Conservation (phyloP, 2,888 invertebrate species). For the Sminthurides aquaticus region DNA sequence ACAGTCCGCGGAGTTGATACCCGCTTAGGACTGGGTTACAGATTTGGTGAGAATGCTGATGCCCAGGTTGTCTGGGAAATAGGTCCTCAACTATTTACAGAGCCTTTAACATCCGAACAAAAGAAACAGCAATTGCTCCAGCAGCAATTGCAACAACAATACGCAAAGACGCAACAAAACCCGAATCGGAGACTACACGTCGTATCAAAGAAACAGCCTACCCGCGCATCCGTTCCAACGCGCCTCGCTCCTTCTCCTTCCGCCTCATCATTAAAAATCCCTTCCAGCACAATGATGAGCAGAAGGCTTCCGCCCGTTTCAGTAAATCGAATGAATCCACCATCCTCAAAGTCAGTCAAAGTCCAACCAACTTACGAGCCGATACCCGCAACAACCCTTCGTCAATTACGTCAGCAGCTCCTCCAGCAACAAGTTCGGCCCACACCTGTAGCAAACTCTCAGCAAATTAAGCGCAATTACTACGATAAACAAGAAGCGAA, state of each 20-base stretch:
- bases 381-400: not conserved
- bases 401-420: not conserved
- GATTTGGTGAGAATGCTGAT: conserved; percentile 41
- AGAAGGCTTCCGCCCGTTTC: not conserved
- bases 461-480: conserved; percentile 2
- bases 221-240: not conserved
- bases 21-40: conserved; percentile 41
- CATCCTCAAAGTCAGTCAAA: not conserved
- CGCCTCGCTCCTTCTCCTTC: not conserved
- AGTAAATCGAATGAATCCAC: not conserved
- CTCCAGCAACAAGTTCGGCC: not conserved
- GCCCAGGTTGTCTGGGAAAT: conserved; percentile 43
- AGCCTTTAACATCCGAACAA: conserved; percentile 36
- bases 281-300: not conserved
- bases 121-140: conserved; percentile 16
- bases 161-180: not conserved
- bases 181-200: not conserved
- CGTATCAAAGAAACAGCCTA: not conserved
- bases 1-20: conserved; percentile 43
- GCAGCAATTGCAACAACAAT: conserved; percentile 15
- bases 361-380: not conserved
- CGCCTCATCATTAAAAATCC: not conserved
- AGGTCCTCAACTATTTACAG: conserved; percentile 43
- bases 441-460: not conserved
- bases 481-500: conserved; percentile 16